Evolutionary conservation across 53 echinoderm and acorn worm species (phyloP), one percentile per base, ranked within the genome.

Genomic region (Echinarachnius parma): DNA sequence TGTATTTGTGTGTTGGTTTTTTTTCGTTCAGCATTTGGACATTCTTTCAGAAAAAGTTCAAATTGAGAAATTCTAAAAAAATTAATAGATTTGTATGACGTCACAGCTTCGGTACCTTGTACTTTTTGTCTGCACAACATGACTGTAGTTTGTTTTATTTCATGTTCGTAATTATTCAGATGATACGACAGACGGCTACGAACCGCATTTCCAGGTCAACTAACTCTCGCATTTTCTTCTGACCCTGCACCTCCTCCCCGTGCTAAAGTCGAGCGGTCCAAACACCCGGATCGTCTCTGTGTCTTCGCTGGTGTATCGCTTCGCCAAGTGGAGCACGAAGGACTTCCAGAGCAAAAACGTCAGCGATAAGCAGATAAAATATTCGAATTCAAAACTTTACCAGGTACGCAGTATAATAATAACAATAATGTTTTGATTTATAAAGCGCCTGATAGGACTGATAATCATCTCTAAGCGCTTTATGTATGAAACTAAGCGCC

Each of bases 141-240:
- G n/a, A n/a, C n/a, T n/a, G n/a, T n/a, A n/a, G n/a, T n/a, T 44
- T 16, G 10, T 44, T 0, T 44, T 44, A 13, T 44, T 44, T 44
- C 45, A 13, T 44, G 0, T 13, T 44, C 45, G 0, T 11, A 7
- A 19, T 5, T n/a, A 21, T 50, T 15, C 23, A 57, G 57, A 57
- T 5, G 26, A 16, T 10, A 57, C 57, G 7, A 28, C 57, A 3
- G 90, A 90, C 76, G 77, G 86, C 2, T 82, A 66, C 53, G 90
- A 90, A 66, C 44, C 24, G 1, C 79, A 86, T 11, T 86, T 90
- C 49, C 91, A 91, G 69, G 82, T 91, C 52, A 91, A 91, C 75
- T 91, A 91, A 34, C 64, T 91, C 10, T 87, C 90, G 0, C 90
- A 90, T 34, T 76, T 90, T 58, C 83, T 90, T n/a, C 54, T 90